These are phyloP conservation scores for Drosophila virilis DNA, from an alignment of 1,140 invertebrate genomes.

Conservation along the genomic window DNA sequence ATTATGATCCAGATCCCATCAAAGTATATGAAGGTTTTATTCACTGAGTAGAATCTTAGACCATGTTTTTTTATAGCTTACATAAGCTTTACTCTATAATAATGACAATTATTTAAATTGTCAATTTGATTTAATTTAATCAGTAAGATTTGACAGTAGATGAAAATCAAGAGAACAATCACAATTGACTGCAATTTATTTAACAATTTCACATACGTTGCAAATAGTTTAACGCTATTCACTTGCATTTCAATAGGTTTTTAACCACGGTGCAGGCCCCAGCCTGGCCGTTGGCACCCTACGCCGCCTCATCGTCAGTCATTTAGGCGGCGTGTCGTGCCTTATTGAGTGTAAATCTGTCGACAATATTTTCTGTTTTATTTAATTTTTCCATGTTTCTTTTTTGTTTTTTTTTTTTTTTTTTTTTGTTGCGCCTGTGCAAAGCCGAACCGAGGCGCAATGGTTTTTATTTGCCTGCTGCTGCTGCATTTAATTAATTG, in stretches of 20 bases:
- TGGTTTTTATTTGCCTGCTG: conserved; percentile 57
- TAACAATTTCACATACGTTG: too few relatives aligned
- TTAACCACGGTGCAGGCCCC: conserved; percentile 30
- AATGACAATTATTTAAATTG: too few relatives aligned
- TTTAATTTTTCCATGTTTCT: conserved; percentile 32
- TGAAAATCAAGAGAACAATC: too few relatives aligned
- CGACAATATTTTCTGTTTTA: conserved; percentile 67
- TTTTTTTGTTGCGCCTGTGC: conserved; percentile 17
- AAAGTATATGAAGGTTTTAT: too few relatives aligned
- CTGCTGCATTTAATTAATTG: conserved; percentile 82
- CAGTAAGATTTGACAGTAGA: too few relatives aligned
- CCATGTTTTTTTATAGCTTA: too few relatives aligned
- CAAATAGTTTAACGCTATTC: not conserved
- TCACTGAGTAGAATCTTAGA: too few relatives aligned
- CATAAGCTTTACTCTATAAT: too few relatives aligned
- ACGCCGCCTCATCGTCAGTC: conserved; percentile 66
- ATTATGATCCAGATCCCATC: too few relatives aligned
- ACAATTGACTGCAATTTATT: too few relatives aligned
- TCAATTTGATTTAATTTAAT: too few relatives aligned
- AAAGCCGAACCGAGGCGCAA: conserved; percentile 24
- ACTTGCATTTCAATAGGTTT: not conserved
- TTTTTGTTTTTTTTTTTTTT: conserved; percentile 17
- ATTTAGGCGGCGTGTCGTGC: conserved; percentile 78
- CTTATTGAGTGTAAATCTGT: conserved; percentile 83
- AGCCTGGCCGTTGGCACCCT: conserved; percentile 38